phyloP scores from a whole-genome alignment of 2,113 vertebrate genomes.

The Calidris pugnax region DNA sequence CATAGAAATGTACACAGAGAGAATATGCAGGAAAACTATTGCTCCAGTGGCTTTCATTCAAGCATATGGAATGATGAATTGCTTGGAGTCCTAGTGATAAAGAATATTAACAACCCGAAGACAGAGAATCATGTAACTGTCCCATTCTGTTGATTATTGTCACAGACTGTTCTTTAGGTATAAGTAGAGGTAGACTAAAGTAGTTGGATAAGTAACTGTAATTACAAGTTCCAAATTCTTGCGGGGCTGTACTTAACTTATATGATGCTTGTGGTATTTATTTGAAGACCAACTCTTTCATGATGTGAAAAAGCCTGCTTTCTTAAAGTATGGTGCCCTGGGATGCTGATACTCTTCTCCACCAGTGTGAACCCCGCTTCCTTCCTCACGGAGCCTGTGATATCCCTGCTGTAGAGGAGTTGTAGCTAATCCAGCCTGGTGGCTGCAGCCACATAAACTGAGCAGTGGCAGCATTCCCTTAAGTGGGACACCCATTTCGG shows the following conservation, averaged over 20 bases:
- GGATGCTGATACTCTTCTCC: background rate
- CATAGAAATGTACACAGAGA: slow-evolving; percentile 18
- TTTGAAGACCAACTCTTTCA: background rate
- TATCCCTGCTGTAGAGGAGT: background rate
- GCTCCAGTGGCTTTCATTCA: slow-evolving; percentile 35
- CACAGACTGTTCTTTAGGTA: background rate
- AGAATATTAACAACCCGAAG: slow-evolving; percentile 13
- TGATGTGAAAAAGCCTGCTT: background rate
- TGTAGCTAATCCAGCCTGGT: background rate
- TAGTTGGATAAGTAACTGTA: background rate
- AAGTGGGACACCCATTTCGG: rapidly evolving
- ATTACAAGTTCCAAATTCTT: background rate
- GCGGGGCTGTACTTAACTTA: background rate
- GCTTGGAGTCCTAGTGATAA: background rate
- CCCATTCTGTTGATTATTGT: background rate
- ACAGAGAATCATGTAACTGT: background rate
- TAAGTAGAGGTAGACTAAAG: background rate
- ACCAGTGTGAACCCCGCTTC: background rate
- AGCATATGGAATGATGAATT: slow-evolving; percentile 27
- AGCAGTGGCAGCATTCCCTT: background rate
- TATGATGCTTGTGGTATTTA: background rate
- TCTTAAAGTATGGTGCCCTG: background rate
- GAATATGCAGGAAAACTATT: slow-evolving; percentile 8
- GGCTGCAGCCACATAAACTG: background rate
- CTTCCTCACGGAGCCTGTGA: background rate